phyloP scores from a whole-genome alignment of 2,888 invertebrate genomes.

The Leptothorax acervorum region DNA sequence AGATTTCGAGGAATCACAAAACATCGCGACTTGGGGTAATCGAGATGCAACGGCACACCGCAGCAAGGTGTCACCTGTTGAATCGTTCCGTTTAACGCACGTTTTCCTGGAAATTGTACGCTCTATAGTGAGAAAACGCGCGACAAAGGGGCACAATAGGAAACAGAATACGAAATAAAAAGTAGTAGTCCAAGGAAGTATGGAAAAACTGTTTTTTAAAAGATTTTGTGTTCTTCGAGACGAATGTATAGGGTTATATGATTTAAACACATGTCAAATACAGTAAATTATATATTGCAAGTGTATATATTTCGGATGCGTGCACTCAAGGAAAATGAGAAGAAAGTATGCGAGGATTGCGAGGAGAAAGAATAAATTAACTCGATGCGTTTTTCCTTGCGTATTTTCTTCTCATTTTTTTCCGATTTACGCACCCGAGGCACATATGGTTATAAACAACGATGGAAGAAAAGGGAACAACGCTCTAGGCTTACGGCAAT shows the following conservation, averaged over 20 bases:
- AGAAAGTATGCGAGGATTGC: neutral
- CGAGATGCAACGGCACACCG: constrained; percentile 32
- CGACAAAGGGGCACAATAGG: neutral
- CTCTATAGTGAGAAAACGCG: constrained; percentile 26
- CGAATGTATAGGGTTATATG: too few species aligned
- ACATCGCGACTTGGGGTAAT: constrained; percentile 38
- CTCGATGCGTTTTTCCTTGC: neutral
- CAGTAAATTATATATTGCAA: neutral
- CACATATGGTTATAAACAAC: constrained; percentile 3
- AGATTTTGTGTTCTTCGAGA: neutral
- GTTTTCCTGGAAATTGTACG: constrained; percentile 63
- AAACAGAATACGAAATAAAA: neutral
- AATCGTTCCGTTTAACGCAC: constrained; percentile 62
- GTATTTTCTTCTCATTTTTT: constrained; percentile 9
- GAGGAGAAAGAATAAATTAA: neutral
- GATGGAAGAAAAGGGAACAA: neutral
- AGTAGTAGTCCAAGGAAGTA: neutral
- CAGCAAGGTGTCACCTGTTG: constrained; percentile 73
- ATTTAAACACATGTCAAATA: neutral
- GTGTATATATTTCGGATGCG: neutral
- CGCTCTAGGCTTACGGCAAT: neutral
- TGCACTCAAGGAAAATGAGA: neutral
- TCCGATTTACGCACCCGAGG: neutral
- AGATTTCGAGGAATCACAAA: neutral
- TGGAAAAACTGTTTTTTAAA: neutral